A percentile compares a stretch with the other conserved stretches of the same genome.
Conservation (phyloP, 1,140 invertebrate genomes). For the Lanistes nyassanus region DNA sequence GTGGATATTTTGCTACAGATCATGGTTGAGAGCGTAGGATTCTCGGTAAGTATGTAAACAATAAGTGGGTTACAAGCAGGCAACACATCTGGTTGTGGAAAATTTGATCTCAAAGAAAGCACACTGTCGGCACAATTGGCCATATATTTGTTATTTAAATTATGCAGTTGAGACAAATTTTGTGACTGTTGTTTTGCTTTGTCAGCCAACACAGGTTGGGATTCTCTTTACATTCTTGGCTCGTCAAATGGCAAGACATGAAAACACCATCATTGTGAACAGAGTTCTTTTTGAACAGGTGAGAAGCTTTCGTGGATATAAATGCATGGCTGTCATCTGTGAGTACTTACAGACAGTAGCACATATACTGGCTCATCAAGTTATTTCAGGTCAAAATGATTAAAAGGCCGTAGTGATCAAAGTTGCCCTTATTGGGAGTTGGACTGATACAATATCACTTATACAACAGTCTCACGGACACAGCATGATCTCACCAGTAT, state of each 20-base stretch:
- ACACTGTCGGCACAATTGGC: no score
- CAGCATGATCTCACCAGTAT: no score
- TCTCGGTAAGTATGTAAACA: slow-evolving; percentile 62
- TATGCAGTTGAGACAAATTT: neutral
- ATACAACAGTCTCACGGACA: no score
- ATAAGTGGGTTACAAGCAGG: no score
- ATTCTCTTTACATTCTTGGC: slow-evolving; percentile 82
- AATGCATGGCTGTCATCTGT: no score
- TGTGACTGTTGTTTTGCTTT: neutral
- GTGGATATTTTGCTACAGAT: slow-evolving; percentile 84
- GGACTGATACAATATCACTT: no score
- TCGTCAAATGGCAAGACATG: slow-evolving; percentile 73
- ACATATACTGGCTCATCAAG: no score
- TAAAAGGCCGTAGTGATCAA: no score
- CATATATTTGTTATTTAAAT: slow-evolving; percentile 10
- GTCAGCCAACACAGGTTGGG: slow-evolving; percentile 72
- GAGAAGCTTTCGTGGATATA: slow-evolving; percentile 21
- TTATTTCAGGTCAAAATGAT: neutral
- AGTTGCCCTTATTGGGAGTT: no score
- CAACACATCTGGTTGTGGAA: no score
- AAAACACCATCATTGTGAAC: slow-evolving; percentile 69
- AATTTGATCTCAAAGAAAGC: no score
- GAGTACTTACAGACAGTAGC: neutral
- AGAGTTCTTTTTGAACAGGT: slow-evolving; percentile 72
- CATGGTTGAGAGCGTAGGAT: slow-evolving; percentile 77